Evolutionary conservation across 2,888 invertebrate genomes (phyloP).

Genomic region (Hirtodrosophila confusa): DNA sequence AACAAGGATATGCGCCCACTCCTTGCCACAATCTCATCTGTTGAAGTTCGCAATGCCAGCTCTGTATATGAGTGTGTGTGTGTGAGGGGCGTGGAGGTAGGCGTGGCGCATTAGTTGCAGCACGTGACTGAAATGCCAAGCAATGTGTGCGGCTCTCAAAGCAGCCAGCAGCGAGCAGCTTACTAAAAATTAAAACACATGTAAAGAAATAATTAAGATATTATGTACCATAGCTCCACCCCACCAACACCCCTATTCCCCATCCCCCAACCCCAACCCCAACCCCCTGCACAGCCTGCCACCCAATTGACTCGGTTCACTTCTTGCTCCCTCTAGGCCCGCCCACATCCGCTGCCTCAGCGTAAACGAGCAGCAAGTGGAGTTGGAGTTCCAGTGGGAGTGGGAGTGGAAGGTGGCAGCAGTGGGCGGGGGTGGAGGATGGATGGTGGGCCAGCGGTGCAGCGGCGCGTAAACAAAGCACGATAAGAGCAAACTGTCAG

Average conservation of each 20-base stretch:
- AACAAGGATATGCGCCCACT: slow-evolving; percentile 18
- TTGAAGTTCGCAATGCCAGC: slow-evolving; percentile 40
- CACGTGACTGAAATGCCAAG: slow-evolving; percentile 74
- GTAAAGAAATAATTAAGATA: slow-evolving; percentile 78
- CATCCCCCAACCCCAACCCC: background rate
- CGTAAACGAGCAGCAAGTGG: slow-evolving; percentile 17
- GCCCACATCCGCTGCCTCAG: too few relatives aligned
- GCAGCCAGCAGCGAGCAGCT: slow-evolving; percentile 44
- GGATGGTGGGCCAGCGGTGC: slow-evolving; percentile 35
- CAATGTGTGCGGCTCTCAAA: slow-evolving; percentile 29
- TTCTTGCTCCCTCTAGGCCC: background rate
- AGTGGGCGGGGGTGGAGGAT: background rate
- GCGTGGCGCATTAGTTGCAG: slow-evolving; percentile 70
- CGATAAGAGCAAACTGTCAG: slow-evolving; percentile 70
- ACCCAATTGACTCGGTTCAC: slow-evolving; percentile 6
- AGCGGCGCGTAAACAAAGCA: slow-evolving; percentile 64
- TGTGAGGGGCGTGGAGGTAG: slow-evolving; percentile 20
- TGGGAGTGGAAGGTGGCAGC: background rate
- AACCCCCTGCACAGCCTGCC: slow-evolving; percentile 1
- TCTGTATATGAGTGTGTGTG: slow-evolving; percentile 34
- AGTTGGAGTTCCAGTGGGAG: background rate
- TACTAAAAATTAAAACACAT: slow-evolving; percentile 77
- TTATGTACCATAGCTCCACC: slow-evolving; percentile 48
- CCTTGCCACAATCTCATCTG: slow-evolving; percentile 54
- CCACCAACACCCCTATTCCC: too few relatives aligned